Base-by-base conservation (phyloP, 2,113 vertebrate species). In the Atherinomorus stipes region DNA sequence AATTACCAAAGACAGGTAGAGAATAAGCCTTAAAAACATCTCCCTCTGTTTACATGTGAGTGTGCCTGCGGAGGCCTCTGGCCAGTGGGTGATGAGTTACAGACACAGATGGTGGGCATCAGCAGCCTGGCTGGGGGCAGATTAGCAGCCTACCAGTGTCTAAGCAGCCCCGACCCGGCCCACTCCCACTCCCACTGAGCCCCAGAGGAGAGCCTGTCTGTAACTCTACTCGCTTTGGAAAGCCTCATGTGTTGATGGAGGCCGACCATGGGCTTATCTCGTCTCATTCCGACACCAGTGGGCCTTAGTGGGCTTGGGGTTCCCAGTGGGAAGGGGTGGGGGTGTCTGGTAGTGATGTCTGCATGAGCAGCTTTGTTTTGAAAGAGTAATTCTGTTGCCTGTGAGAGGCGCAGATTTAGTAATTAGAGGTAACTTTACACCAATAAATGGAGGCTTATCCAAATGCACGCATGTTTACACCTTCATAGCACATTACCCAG, bases 41-140 rank as follows among this genome's bases (percentile, higher is more conserved):
- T 90, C 80, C 80, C 72, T 74, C 66, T 51, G 89, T 91, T 88
- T 91, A 81, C 83, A 77, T 44, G 70, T 85, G 69, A 81, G 66
- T 64, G 51, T 58, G 76, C 78, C 77, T 89, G 88, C 40, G 12
- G 84, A 85, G 87, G 82, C 81, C 88, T 64, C 91, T 79, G 85
- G 74, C 72, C 18, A n/a, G 62, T 61, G 76, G 88, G 76, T 90
- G 92, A 92, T 88, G 85, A 91, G 78, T 87, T 87, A 84, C 89
- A 92, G 88, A 89, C 89, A 88, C 93, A 93, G 93, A 92, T 93
- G 93, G 89, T 89, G 88, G 90, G 80, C 92, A 92, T 93, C 92
- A 92, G 71, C 78, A 65, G 69, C 70, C 83, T 11, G 80, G 78
- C 82, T 74, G 79, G 81, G 84, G 82, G 90, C 79, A 92, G 89